phyloP scores from a whole-genome alignment of 2,888 invertebrate genomes.

The Agapostemon virescens region DNA sequence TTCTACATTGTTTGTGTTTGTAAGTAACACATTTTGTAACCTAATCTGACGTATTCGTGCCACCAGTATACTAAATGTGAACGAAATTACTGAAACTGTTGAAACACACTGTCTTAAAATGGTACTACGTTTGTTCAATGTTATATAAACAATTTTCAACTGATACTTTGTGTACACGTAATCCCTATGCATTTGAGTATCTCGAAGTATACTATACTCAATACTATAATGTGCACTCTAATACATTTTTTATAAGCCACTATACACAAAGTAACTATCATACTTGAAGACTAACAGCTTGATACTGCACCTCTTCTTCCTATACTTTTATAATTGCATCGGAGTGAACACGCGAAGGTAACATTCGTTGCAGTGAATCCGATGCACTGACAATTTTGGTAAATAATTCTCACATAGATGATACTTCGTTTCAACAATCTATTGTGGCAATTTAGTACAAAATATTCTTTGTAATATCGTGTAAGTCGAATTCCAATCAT shows the following conservation, averaged over 20 bases:
- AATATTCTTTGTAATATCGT: background rate
- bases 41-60: background rate
- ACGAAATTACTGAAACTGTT: background rate
- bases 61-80: background rate
- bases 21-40: background rate
- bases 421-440: background rate
- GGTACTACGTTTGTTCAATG: background rate
- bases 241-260: background rate
- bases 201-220: background rate
- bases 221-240: background rate
- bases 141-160: background rate
- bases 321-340: background rate
- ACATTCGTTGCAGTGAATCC: background rate
- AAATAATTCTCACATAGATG: background rate
- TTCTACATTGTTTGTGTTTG: background rate
- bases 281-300: constrained; percentile 18
- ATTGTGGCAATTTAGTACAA: background rate
- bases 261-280: constrained; percentile 21
- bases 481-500: background rate
- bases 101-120: background rate
- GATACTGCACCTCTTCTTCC: constrained; percentile 9
- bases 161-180: background rate
- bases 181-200: background rate
- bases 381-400: background rate
- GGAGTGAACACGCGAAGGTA: background rate